phyloP scores from a whole-genome alignment of 2,113 vertebrate genomes.

The Cisticola juncidis region DNA sequence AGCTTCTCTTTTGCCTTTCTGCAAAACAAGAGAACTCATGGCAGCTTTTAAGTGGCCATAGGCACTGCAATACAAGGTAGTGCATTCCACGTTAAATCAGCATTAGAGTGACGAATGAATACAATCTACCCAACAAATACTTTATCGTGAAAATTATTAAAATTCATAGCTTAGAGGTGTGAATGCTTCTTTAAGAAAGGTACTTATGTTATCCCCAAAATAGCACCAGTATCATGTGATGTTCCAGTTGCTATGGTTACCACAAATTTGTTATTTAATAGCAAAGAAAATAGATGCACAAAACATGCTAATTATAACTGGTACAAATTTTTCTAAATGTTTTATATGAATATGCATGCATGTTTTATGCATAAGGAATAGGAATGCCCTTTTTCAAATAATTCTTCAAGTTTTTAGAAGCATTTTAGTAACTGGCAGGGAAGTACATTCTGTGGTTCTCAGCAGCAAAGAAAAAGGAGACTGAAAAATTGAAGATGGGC shows the following conservation, averaged over 20 bases:
- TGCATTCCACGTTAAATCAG: not conserved
- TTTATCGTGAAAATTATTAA: constrained; percentile 63
- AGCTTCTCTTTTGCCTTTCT: not conserved
- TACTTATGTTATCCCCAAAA: constrained; percentile 81
- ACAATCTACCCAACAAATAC: constrained; percentile 38
- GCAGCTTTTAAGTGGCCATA: not conserved
- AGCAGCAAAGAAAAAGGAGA: not conserved
- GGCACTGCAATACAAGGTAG: not conserved
- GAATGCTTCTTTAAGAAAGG: constrained; percentile 82
- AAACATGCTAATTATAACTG: constrained; percentile 86
- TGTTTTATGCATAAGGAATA: constrained; percentile 76
- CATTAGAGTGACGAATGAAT: not conserved
- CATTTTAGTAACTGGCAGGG: constrained; percentile 31
- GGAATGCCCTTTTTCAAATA: constrained; percentile 68
- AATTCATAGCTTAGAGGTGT: constrained; percentile 67
- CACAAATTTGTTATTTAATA: constrained; percentile 86
- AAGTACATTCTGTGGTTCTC: constrained; percentile 43
- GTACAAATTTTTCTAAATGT: constrained; percentile 80
- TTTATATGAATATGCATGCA: constrained; percentile 81
- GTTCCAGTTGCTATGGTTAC: constrained; percentile 83
- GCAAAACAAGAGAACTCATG: not conserved
- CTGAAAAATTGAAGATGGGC: constrained; percentile 13
- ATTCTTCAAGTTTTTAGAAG: constrained; percentile 68
- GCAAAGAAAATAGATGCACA: constrained; percentile 85
- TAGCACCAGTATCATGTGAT: constrained; percentile 79